Evolutionary conservation across 53 echinoderm and acorn worm genomes (phyloP).

Genomic region (Antedon mediterranea): DNA sequence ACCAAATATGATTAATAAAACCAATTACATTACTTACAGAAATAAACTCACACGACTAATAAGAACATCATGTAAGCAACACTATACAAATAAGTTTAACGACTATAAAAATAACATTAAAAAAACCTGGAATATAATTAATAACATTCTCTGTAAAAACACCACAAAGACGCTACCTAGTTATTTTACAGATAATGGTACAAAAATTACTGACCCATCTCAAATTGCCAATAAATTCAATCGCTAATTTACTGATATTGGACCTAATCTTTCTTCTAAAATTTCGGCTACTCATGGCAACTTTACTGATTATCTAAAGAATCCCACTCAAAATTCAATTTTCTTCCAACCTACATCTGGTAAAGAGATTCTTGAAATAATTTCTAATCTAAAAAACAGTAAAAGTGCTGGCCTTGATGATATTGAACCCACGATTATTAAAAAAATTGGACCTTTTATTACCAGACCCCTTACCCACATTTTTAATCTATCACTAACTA

Average conservation of each 20-base stretch:
- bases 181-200: neutral
- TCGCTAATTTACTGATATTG: neutral
- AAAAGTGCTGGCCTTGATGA: neutral
- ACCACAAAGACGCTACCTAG: neutral
- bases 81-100: neutral
- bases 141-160: neutral
- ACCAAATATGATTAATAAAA: neutral
- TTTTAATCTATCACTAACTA: neutral
- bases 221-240: neutral
- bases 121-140: neutral
- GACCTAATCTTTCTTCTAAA: neutral
- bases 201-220: neutral
- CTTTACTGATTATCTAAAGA: neutral
- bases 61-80: neutral
- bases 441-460: neutral
- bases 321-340: neutral
- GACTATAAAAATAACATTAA: neutral
- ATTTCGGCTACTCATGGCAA: neutral
- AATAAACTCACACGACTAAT: neutral
- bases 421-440: neutral
- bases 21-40: neutral
- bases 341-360: neutral
- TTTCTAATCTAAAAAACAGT: neutral
- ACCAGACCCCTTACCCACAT: neutral
- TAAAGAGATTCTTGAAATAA: neutral